Base-by-base conservation (phyloP, 2,113 vertebrate species). In the Oncorhynchus masou region DNA sequence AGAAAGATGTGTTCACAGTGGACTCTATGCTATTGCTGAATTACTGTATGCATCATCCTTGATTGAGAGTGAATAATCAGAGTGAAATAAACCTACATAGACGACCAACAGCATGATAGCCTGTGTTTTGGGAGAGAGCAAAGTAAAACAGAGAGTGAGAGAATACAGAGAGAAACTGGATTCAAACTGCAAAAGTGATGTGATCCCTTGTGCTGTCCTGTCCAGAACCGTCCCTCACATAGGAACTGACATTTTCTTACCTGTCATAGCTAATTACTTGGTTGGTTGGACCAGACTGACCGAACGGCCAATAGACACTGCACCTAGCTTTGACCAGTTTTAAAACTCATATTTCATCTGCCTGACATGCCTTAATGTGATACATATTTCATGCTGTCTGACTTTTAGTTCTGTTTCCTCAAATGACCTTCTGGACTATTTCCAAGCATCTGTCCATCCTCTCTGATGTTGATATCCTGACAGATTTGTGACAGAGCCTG, bases 41-140 rank as follows among this genome's bases (percentile, higher is more conserved):
- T 9, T 39, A 9, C 39, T 51, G 34, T 80, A 90, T 89, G 88
- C 80, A 88, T 90, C 89, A 90, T 85, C 91, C 87, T 88, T 89
- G 87, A 90, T 87, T 86, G 87, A 85, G 88, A 87, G 78, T 89
- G 25, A 91, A 88, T 90, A 91, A 90, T 90, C 88, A 88, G 49
- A 59, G 85, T 76, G 69, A 81, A 75, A 81, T 76, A 86, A 79
- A 85, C 78, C 81, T 76, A n/a, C 78, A 80, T 81, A 84, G 75
- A 82, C 80, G 75, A 78, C 71, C 77, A 45, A 45, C 9, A 45
- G 39, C 71, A 76, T 75, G 75, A 73, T n/a, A 45, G 75, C 74
- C 64, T 31, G 59, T 62, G 9, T 45, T 62, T 22, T 45, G 8
- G n/a, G 7, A 72, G 71, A 68, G 79, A 51, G 67, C 15, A 54